Base-by-base conservation (phyloP, 2,888 invertebrate genomes). In the Drosophila melanosoma region DNA sequence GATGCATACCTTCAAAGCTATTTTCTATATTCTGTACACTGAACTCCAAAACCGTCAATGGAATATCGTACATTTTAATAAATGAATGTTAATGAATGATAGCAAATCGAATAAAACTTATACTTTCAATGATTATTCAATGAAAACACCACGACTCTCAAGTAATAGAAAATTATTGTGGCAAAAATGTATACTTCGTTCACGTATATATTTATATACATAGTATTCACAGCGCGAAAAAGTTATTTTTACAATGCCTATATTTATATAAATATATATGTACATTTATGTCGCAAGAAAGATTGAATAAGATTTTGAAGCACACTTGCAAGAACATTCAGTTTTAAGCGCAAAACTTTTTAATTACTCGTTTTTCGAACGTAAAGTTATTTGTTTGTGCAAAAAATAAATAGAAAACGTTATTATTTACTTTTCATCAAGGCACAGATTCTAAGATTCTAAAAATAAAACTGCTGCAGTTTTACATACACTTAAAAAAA, bases 41-140 rank as follows among this genome's bases (percentile, higher is more conserved):
- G 74, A 92, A 90, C 76, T 93, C 93, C 52, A 93, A 87, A 59
- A 93, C 93, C n/a, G 93, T 92, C 60, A 93, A 74, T 17, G 93
- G 93, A 75, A 93, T 92, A 82, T 93, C 88, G 58, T 79, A 75
- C 82, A 82, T 82, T 38, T 58, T 62, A 35, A 35, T 48, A 10
- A 38, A 38, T 58, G 11, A 15, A 20, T 56, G 38, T 3, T 26
- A n/a, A 56, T 38, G 26, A 7, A n/a, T 29, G 12, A 38, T n/a
- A 12, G 1, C 10, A 29, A 35, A 59, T 23, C 49, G 12, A 60
- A 40, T 15, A 23, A 23, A 33, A 49, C 35, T 48, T 35, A 0
- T 1, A 59, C 0, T 26, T 54, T 23, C 20, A 12, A 8, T 45
- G 20, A n/a, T 42, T 40, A 51, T 49, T 54, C 6, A 60, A 36